Percentiles rank a stretch among this genome's conserved stretches.
These are phyloP conservation scores for Nesidiocoris tenuis DNA, from an alignment of 2,888 invertebrate genomes.

Conservation along the genomic window DNA sequence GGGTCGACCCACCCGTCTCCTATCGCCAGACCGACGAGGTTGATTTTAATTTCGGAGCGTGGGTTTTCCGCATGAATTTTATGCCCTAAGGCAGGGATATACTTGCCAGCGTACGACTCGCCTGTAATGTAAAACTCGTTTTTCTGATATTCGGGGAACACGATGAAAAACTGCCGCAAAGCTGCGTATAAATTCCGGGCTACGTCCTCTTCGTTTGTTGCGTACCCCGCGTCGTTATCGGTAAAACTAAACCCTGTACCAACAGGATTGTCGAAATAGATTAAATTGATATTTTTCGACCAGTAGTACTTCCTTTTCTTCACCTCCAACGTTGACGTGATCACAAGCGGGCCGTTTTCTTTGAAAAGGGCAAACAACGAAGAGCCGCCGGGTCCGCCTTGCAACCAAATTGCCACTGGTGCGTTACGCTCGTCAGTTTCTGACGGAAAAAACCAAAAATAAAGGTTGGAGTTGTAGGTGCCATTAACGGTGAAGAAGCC, in stretches of 20 bases:
- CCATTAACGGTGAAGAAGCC: constrained; percentile 65
- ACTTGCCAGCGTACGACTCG: constrained; percentile 65
- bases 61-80: constrained; percentile 60
- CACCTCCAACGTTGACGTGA: constrained; percentile 28
- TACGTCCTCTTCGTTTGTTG: constrained; percentile 60
- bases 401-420: constrained; percentile 57
- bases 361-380: constrained; percentile 61
- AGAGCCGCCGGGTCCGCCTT: constrained; percentile 62
- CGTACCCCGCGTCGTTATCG: constrained; percentile 59
- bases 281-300: constrained; percentile 61
- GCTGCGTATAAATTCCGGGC: constrained; percentile 59
- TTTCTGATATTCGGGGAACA: constrained; percentile 60
- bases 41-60: constrained; percentile 56
- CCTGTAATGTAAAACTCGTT: constrained; percentile 64
- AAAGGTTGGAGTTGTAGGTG: constrained; percentile 57
- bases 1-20: constrained; percentile 61
- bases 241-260: constrained; percentile 68
- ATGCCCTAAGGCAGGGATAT: constrained; percentile 58
- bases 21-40: constrained; percentile 60
- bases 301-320: constrained; percentile 59
- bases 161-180: constrained; percentile 61
- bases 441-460: constrained; percentile 59
- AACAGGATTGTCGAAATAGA: constrained; percentile 68
- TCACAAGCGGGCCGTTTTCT: constrained; percentile 61
- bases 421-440: constrained; percentile 54